A percentile compares a stretch with the other conserved stretches of the same genome.
These are phyloP conservation scores for Musca vetustissima DNA, from an alignment of 1,140 invertebrate genomes.

Conservation along the genomic window DNA sequence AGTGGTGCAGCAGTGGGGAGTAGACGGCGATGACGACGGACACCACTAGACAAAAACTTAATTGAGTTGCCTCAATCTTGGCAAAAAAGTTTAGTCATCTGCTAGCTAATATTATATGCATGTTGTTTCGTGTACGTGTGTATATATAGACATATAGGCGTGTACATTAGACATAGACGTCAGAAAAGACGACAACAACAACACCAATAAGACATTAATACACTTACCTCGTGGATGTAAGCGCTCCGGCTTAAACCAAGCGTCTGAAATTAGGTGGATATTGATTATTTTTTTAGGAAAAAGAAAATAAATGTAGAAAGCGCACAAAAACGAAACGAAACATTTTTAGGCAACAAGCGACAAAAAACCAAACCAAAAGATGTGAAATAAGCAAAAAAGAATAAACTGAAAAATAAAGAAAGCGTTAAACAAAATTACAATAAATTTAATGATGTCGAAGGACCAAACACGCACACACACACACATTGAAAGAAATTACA, in stretches of 20 bases:
- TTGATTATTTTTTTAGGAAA: conserved; percentile 49
- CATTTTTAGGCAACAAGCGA: conserved; percentile 7
- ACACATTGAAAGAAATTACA: no score
- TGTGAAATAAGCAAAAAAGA: neutral
- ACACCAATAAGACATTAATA: neutral
- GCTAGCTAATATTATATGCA: neutral
- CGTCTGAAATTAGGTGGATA: conserved; percentile 72
- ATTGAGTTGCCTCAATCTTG: neutral
- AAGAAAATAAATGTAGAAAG: conserved; percentile 33
- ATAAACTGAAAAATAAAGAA: conserved; percentile 11
- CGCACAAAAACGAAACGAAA: conserved; percentile 32
- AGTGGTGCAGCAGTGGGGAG: neutral
- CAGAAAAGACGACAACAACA: neutral
- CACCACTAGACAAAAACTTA: no score
- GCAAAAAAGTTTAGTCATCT: neutral
- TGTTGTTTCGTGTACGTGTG: neutral
- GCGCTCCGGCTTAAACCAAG: conserved; percentile 86
- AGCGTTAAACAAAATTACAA: conserved; percentile 1
- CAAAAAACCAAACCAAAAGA: neutral
- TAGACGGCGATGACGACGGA: no score
- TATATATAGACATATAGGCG: neutral
- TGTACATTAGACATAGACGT: neutral
- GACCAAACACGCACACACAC: no score
- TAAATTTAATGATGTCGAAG: no score
- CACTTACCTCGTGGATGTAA: conserved; percentile 85